Base-by-base conservation (phyloP, 2,888 invertebrate species). In the Diaperis boleti region DNA sequence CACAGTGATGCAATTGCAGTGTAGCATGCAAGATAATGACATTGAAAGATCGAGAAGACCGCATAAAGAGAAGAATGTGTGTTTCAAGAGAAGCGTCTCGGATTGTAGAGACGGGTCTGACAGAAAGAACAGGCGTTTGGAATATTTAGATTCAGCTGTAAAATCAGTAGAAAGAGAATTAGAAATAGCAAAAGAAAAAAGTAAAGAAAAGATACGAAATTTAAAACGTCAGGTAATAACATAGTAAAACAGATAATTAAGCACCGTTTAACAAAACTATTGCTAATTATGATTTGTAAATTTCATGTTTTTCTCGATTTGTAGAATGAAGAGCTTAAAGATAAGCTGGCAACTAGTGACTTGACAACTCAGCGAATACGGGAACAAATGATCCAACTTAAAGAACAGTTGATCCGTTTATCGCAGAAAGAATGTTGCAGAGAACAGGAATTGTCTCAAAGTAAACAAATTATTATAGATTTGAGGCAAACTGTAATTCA, bases 131-230 rank as follows among this genome's bases (percentile, higher is more conserved):
- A 60, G 70, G 14, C 76, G 72, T 56, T 55, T 78, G 11, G 62
- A 70, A 3, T 66, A 70, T 2, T 65, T 78, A 73, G 33, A 66
- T 69, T n/a, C 76, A 77, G 52, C 3, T 57, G 75, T 15, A 71
- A 70, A 44, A 59, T 68, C 11, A 71, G n/a, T 75, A 74, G 62
- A 68, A 71, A 42, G 75, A 76, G 76, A 76, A 52, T 47, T 77
- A 44, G 71, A 73, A 7, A 69, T 29, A 14, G 26, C 69, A 37
- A 75, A 72, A 55, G 66, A 62, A 14, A 62, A 63, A 15, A 68
- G 71, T 42, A 68, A 69, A 20, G 69, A 70, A 11, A 74, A 72
- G 45, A 69, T 72, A 15, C 59, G 65, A 13, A 57, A 67, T 11
- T 29, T 74, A 52, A 66, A 70, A 13, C 52, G 39, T n/a, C 39